These are phyloP conservation scores for Augochlorella aurata DNA, from an alignment of 2,888 invertebrate species.

Conservation along the genomic window DNA sequence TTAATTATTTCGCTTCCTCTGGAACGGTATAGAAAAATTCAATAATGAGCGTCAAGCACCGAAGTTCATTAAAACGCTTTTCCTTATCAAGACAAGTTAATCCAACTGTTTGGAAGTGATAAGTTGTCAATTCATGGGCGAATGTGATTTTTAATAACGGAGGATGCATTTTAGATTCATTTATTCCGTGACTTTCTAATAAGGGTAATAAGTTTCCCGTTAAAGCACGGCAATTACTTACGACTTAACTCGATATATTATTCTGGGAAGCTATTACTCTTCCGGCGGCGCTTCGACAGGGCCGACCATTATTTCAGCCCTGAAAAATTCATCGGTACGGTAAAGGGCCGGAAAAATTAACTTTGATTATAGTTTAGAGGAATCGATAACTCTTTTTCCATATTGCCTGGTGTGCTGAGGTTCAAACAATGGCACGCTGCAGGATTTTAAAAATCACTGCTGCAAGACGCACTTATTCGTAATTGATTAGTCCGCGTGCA, in stretches of 20 bases:
- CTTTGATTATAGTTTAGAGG: not conserved
- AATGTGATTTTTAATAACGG: not conserved
- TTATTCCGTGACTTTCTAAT: not conserved
- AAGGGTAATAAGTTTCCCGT: not conserved
- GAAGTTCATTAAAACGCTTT: not conserved
- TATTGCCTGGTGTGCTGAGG: too few species aligned
- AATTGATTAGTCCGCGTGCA: too few species aligned
- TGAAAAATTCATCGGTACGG: not conserved
- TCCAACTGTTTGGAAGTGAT: not conserved
- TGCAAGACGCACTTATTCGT: too few species aligned
- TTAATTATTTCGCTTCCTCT: not conserved
- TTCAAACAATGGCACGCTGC: too few species aligned
- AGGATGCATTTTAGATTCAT: not conserved
- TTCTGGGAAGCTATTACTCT: not conserved
- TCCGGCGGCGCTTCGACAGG: slow-evolving; percentile 1
- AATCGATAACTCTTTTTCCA: not conserved
- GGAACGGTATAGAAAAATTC: not conserved
- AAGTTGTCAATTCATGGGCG: not conserved
- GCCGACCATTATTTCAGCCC: slow-evolving; percentile 11
- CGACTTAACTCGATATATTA: not conserved
- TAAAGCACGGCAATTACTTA: slow-evolving; percentile 1
- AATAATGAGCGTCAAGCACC: not conserved
- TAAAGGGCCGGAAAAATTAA: not conserved
- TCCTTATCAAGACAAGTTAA: not conserved
- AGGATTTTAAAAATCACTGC: too few species aligned